Percentiles rank a stretch among this genome's conserved stretches.
phyloP scores from a whole-genome alignment of 2,113 vertebrate species.

The Tylochromis polylepis region DNA sequence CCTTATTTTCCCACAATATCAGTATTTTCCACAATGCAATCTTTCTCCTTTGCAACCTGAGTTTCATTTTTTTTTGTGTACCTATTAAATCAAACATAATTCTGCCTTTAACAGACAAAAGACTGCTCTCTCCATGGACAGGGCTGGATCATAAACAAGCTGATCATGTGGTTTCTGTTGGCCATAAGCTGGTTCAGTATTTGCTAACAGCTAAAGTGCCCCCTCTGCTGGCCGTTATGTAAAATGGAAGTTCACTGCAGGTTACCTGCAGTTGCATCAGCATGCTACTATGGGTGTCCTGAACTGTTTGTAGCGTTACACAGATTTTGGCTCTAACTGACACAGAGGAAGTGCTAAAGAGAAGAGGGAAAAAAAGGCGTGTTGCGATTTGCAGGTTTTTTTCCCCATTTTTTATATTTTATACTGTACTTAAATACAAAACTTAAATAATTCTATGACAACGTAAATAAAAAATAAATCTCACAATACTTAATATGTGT shows the following conservation, averaged over 20 bases:
- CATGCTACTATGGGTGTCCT: background rate
- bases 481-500: background rate
- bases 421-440: background rate
- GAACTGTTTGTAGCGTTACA: background rate
- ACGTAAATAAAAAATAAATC: background rate
- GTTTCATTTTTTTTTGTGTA: background rate
- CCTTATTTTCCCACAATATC: background rate
- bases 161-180: slow-evolving; percentile 35
- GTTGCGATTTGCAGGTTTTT: too few species aligned
- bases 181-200: background rate
- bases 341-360: too few species aligned
- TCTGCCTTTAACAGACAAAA: slow-evolving; percentile 39
- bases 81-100: background rate
- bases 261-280: slow-evolving; percentile 15
- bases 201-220: background rate
- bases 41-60: background rate
- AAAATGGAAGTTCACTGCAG: background rate
- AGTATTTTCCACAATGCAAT: background rate
- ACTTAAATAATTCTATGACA: background rate
- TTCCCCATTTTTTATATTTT: background rate
- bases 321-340: background rate
- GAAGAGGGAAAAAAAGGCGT: too few species aligned
- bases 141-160: slow-evolving; percentile 24
- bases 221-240: slow-evolving; percentile 59
- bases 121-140: slow-evolving; percentile 6